These are phyloP conservation scores for Melanostoma mellinum DNA, from an alignment of 2,888 invertebrate species.

Conservation along the genomic window DNA sequence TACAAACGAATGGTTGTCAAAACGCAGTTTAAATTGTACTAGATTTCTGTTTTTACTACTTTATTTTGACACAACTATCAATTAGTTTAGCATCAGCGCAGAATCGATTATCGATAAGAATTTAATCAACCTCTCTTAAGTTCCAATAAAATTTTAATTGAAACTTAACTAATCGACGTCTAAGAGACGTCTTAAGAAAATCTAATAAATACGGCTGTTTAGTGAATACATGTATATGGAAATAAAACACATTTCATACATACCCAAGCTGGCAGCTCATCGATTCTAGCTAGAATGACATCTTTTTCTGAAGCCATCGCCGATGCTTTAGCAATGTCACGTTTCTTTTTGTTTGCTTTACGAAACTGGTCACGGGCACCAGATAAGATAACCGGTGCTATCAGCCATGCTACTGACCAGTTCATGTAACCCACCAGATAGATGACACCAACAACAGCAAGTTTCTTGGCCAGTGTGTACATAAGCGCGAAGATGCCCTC, in stretches of 20 bases:
- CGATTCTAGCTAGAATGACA: conserved; percentile 92
- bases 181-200: too few species aligned
- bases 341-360: conserved; percentile 87
- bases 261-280: conserved; percentile 97
- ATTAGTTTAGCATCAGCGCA: too few species aligned
- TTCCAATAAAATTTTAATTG: too few species aligned
- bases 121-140: too few species aligned
- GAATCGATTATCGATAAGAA: too few species aligned
- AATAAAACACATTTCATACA: background rate
- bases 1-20: too few species aligned
- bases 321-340: conserved; percentile 89
- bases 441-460: conserved; percentile 88
- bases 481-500: conserved; percentile 84
- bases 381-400: conserved; percentile 89
- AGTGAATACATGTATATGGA: too few species aligned
- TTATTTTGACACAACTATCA: too few species aligned
- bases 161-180: too few species aligned
- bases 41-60: too few species aligned
- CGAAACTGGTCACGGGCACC: conserved; percentile 91
- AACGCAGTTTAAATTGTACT: too few species aligned
- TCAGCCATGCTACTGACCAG: conserved; percentile 91
- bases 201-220: too few species aligned
- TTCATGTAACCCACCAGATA: conserved; percentile 93
- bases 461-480: conserved; percentile 86
- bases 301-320: conserved; percentile 92